Evolutionary conservation across 2,113 vertebrate genomes (phyloP), one percentile per base, ranked within the genome.

Genomic region (Onychostoma macrolepis): DNA sequence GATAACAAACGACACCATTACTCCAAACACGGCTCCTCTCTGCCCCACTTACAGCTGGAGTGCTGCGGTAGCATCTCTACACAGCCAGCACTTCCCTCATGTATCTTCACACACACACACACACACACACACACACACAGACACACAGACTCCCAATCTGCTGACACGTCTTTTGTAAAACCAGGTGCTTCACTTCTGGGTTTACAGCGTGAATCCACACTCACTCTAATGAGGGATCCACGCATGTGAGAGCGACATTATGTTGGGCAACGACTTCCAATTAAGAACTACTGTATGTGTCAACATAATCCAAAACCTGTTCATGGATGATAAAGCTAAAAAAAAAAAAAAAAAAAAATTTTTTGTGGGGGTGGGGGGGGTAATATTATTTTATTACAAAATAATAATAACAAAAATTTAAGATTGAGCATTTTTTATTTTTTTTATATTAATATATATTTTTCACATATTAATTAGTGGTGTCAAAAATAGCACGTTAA

Each of bases 1-100:
- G 56, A 90, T 91, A 94, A 93, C 88, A 92, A 94, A 95, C 93
- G 85, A 93, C 89, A 87, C 92, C 89, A 92, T 93, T 93, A 91
- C 75, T 89, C 87, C 80, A n/a, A 79, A 90, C 91, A 90, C 85
- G 4, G 19, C 84, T 86, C 80, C 72, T 89, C 2, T 61, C 36
- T 94, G 94, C 89, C 94, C 94, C 92, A 95, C 89, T 94, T 95
- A 90, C 80, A 83, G 87, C 76, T 78, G 0, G 91, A 89, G 81
- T 92, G 93, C 93, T 94, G 93, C 94, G 91, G 86, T 90, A 89
- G 90, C 91, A 89, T 48, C 74, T 87, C 53, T 28, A 24, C n/a
- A 26, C 69, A 38, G 15, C 80, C 78, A 82, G 78, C 63, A 85
- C 43, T 50, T 67, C 3, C 21, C 88, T 89, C 87, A 85, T 91